phyloP scores from a whole-genome alignment of 1,140 invertebrate species.

The Patella vulgata region DNA sequence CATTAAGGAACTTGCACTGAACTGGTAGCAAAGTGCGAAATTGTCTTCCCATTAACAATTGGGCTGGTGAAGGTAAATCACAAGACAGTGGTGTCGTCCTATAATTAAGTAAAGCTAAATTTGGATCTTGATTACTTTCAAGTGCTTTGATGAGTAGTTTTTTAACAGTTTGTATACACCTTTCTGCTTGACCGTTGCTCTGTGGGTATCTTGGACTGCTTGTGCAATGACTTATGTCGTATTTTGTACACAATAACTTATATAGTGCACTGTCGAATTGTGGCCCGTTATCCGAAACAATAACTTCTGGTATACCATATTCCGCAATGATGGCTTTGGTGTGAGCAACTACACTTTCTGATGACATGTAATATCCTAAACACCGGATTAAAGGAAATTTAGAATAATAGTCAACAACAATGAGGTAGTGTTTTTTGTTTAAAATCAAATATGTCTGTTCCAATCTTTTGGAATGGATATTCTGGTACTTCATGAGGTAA shows the following conservation, averaged over 20 bases:
- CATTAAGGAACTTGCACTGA: too few species aligned
- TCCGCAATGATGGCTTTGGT: slow-evolving; percentile 22
- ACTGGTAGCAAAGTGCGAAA: too few species aligned
- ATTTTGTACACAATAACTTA: background rate
- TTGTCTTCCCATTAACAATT: slow-evolving; percentile 8
- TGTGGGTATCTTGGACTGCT: slow-evolving; percentile 8
- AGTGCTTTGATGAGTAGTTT: slow-evolving; percentile 1
- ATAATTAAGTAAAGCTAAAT: slow-evolving; percentile 7
- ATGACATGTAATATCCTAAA: too few species aligned
- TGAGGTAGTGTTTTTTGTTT: slow-evolving; percentile 18
- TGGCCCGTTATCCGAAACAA: slow-evolving; percentile 2
- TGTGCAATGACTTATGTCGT: background rate
- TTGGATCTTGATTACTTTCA: background rate
- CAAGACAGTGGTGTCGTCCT: background rate
- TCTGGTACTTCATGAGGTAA: slow-evolving; percentile 8
- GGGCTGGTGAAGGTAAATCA: background rate
- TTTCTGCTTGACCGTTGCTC: slow-evolving; percentile 7
- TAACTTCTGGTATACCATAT: too few species aligned
- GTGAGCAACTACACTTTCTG: slow-evolving; percentile 11
- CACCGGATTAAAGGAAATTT: slow-evolving; percentile 25
- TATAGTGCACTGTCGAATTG: background rate
- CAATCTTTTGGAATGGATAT: slow-evolving; percentile 23
- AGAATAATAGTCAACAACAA: slow-evolving; percentile 33
- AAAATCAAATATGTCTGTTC: slow-evolving; percentile 26
- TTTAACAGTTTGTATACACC: slow-evolving; percentile 5